Percentiles rank a stretch among this genome's conserved stretches.
Evolutionary conservation across 2,797 vertebrate species (phyloP).

Genomic region (Carduelis carduelis): DNA sequence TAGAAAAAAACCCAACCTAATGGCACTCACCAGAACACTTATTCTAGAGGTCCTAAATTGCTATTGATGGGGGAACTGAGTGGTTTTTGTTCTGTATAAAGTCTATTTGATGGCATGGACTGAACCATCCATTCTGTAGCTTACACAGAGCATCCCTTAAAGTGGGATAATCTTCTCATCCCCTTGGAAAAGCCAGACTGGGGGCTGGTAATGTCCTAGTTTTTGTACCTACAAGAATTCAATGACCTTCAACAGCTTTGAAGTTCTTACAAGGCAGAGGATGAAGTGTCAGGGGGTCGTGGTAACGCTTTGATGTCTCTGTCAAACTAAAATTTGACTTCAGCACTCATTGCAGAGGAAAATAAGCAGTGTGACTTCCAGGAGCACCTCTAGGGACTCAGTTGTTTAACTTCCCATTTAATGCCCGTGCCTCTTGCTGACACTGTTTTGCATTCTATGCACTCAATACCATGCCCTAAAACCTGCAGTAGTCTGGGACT

Average conservation of each 20-base stretch:
- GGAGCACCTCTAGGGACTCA: neutral
- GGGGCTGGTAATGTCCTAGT: neutral
- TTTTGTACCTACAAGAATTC: neutral
- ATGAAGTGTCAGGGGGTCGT: neutral
- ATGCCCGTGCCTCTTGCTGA: neutral
- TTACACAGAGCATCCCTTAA: neutral
- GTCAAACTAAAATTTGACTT: neutral
- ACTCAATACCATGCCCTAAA: neutral
- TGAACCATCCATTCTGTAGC: neutral
- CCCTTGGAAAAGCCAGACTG: neutral
- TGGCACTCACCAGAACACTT: neutral
- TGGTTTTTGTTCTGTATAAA: neutral
- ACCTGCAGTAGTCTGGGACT: neutral
- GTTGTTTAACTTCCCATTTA: neutral
- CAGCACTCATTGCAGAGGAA: neutral
- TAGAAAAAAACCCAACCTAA: neutral
- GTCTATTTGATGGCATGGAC: neutral
- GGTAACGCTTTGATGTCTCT: neutral
- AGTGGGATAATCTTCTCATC: neutral
- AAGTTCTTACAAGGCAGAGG: neutral
- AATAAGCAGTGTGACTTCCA: neutral
- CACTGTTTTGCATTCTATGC: neutral
- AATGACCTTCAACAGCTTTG: rapidly evolving
- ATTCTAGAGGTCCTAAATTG: neutral
- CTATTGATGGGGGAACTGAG: neutral